phyloP scores from a whole-genome alignment of 2,888 invertebrate genomes.

The Palloptera scutellata region DNA sequence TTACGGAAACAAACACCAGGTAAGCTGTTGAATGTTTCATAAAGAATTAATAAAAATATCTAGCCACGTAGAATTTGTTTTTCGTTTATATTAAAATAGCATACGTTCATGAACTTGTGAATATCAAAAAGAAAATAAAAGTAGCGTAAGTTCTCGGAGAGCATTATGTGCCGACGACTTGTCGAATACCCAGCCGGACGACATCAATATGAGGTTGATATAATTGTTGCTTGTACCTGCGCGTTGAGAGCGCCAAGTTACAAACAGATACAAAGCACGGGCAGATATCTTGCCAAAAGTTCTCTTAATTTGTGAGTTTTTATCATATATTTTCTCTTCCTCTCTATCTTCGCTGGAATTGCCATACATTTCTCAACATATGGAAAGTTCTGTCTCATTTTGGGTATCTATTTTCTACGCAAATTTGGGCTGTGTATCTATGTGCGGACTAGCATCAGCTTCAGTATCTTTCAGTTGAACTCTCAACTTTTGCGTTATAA shows the following conservation, averaged over 20 bases:
- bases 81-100: background rate
- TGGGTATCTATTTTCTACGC: background rate
- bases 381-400: background rate
- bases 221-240: too few relatives aligned
- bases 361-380: background rate
- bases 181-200: too few relatives aligned
- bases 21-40: too few relatives aligned
- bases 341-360: background rate
- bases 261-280: background rate
- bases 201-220: too few relatives aligned
- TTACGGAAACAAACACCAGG: too few relatives aligned
- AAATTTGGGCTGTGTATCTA: background rate
- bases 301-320: background rate
- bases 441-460: background rate
- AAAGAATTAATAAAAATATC: too few relatives aligned
- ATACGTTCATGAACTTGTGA: background rate
- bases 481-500: background rate
- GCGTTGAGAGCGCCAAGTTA: too few relatives aligned
- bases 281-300: too few relatives aligned
- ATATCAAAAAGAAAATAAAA: background rate
- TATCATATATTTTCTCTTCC: background rate
- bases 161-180: too few relatives aligned
- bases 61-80: background rate
- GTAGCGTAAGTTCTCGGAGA: background rate
- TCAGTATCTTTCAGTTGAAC: background rate